Evolutionary conservation across 1,140 invertebrate genomes (phyloP).

Genomic region (Latrodectus geometricus): DNA sequence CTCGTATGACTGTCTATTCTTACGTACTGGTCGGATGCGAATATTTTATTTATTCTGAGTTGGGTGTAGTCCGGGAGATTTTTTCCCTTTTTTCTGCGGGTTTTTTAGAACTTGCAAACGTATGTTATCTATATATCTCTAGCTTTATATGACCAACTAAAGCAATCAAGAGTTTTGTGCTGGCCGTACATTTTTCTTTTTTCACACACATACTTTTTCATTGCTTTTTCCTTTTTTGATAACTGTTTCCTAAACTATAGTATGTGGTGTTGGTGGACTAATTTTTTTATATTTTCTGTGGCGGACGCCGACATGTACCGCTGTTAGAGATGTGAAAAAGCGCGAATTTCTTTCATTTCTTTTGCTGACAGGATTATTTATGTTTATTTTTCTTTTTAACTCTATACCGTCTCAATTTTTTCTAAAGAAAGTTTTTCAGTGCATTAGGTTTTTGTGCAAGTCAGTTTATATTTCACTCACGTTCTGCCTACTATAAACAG

Average conservation of each 20-base stretch:
- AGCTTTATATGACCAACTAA: slow-evolving; percentile 48
- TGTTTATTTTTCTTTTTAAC: neutral
- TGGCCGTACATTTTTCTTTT: neutral
- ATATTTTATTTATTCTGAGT: slow-evolving; percentile 57
- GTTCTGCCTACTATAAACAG: neutral
- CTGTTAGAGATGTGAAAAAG: slow-evolving; percentile 21
- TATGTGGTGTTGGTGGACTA: slow-evolving; percentile 3
- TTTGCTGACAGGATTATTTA: neutral
- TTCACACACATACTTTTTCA: neutral
- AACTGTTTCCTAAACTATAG: neutral
- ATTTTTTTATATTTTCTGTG: slow-evolving; percentile 28
- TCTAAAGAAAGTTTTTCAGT: neutral
- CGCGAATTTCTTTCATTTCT: slow-evolving; percentile 11
- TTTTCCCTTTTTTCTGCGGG: neutral
- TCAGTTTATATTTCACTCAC: neutral
- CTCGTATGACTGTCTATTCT: neutral
- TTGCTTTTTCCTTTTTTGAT: neutral
- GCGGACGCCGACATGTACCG: neutral
- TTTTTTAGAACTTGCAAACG: slow-evolving; percentile 10
- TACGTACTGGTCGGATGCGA: slow-evolving; percentile 8
- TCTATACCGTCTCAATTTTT: neutral
- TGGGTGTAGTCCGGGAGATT: neutral
- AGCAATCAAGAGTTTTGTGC: slow-evolving; percentile 50
- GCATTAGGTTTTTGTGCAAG: neutral
- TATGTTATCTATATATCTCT: slow-evolving; percentile 29